phyloP scores from a whole-genome alignment of 2,888 invertebrate genomes.

The Anorthoa munda region DNA sequence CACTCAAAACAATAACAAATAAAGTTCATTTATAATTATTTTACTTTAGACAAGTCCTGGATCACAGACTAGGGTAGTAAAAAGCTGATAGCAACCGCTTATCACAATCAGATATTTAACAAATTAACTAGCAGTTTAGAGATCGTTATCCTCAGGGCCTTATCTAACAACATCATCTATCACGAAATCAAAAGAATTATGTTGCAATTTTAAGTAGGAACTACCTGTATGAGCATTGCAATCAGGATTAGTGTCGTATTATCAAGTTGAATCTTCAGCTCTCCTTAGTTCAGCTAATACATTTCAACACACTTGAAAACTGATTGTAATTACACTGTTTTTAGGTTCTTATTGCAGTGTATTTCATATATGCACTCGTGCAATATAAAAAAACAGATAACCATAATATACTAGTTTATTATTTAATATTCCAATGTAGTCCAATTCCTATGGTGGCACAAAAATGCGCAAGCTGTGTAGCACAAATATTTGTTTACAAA shows the following conservation, averaged over 20 bases:
- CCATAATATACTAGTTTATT: too few relatives aligned
- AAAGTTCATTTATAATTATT: constrained; percentile 2
- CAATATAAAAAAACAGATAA: background rate
- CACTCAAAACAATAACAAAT: constrained; percentile 12
- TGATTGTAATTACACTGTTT: too few relatives aligned
- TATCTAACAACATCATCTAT: constrained; percentile 12
- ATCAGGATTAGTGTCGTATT: background rate
- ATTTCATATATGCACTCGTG: background rate
- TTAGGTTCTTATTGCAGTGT: too few relatives aligned
- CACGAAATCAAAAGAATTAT: background rate
- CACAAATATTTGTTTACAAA: too few relatives aligned
- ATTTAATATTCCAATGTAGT: background rate
- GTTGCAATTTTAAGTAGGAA: constrained; percentile 3
- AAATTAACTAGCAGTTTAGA: constrained; percentile 21
- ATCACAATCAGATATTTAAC: constrained; percentile 34
- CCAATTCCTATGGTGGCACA: background rate
- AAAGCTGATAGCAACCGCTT: constrained; percentile 19
- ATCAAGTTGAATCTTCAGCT: background rate
- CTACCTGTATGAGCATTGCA: background rate
- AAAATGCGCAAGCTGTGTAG: background rate
- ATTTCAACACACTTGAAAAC: too few relatives aligned
- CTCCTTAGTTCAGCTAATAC: background rate
- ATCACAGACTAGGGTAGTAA: background rate
- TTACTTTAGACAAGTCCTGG: constrained; percentile 13
- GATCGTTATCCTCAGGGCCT: constrained; percentile 29